These are phyloP conservation scores for Luperina nickerlii DNA, from an alignment of 2,888 invertebrate genomes.

Conservation along the genomic window DNA sequence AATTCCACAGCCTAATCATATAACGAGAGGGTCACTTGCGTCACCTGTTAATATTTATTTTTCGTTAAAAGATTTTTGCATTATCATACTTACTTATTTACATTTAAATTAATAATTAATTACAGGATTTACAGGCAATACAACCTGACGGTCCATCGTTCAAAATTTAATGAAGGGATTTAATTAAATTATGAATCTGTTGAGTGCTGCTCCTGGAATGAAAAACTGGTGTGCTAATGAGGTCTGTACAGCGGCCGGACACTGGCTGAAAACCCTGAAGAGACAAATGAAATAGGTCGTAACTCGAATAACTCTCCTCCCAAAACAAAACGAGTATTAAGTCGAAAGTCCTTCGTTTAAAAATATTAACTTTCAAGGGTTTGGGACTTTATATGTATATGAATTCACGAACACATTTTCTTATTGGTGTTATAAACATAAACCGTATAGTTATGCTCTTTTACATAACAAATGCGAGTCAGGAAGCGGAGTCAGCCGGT, in stretches of 20 bases:
- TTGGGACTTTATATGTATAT: not conserved
- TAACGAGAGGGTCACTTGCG: not conserved
- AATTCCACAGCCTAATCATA: constrained; percentile 3
- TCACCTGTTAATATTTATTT: constrained; percentile 23
- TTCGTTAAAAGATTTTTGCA: constrained; percentile 11
- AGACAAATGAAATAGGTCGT: constrained; percentile 62
- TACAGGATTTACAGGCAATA: constrained; percentile 35
- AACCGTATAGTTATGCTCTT: constrained; percentile 40
- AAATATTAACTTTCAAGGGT: constrained; percentile 53
- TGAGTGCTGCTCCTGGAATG: constrained; percentile 45
- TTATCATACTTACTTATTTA: not conserved
- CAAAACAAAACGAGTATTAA: constrained; percentile 54
- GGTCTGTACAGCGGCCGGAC: constrained; percentile 34
- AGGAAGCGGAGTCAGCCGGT: too few relatives aligned
- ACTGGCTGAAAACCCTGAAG: constrained; percentile 51
- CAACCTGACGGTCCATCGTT: constrained; percentile 41
- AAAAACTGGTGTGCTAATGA: constrained; percentile 63
- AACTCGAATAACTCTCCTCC: constrained; percentile 43
- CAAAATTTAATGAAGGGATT: constrained; percentile 47
- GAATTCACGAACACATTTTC: constrained; percentile 51
- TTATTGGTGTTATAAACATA: constrained; percentile 33
- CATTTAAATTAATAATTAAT: constrained; percentile 27
- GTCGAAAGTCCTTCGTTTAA: constrained; percentile 48
- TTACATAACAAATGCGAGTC: constrained; percentile 53
- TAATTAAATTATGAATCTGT: constrained; percentile 62